Evolutionary conservation across 1,140 invertebrate species (phyloP).

Genomic region (Drosophila biarmipes): DNA sequence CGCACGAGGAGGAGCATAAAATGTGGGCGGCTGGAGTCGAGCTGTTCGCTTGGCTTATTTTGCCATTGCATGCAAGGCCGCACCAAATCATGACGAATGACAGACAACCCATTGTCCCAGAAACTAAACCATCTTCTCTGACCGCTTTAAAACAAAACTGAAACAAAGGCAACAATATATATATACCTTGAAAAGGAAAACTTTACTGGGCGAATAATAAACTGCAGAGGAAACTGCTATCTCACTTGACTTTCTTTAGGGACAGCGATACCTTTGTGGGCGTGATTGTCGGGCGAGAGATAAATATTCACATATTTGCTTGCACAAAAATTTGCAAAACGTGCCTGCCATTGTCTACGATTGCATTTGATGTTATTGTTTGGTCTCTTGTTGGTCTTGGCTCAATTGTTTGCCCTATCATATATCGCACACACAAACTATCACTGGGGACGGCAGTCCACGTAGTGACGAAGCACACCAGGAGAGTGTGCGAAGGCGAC

Average conservation of each 20-base stretch:
- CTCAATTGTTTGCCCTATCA: conserved; percentile 47
- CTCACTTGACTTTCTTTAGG: conserved; percentile 19
- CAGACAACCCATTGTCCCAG: conserved; percentile 47
- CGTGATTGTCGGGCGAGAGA: conserved; percentile 9
- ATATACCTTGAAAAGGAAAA: conserved; percentile 6
- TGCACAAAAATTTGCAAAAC: conserved; percentile 20
- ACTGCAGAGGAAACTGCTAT: background rate
- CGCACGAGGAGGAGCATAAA: conserved; percentile 27
- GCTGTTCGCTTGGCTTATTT: conserved; percentile 67
- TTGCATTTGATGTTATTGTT: conserved; percentile 34
- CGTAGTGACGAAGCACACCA: too few species aligned
- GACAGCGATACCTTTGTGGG: conserved; percentile 5
- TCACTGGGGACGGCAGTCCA: too few species aligned
- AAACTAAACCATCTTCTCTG: conserved; percentile 18
- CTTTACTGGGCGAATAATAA: conserved; percentile 5
- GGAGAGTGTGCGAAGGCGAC: too few species aligned
- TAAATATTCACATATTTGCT: conserved; percentile 30
- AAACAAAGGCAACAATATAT: conserved; percentile 9
- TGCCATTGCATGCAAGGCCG: conserved; percentile 70
- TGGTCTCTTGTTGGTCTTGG: conserved; percentile 24
- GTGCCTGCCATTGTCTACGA: conserved; percentile 40
- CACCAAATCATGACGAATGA: conserved; percentile 77
- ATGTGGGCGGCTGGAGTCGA: background rate
- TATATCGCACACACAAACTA: conserved; percentile 9
- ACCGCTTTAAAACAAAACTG: conserved; percentile 20